Base-by-base conservation (phyloP, 2,888 invertebrate genomes). In the Gandaritis pyraliata region DNA sequence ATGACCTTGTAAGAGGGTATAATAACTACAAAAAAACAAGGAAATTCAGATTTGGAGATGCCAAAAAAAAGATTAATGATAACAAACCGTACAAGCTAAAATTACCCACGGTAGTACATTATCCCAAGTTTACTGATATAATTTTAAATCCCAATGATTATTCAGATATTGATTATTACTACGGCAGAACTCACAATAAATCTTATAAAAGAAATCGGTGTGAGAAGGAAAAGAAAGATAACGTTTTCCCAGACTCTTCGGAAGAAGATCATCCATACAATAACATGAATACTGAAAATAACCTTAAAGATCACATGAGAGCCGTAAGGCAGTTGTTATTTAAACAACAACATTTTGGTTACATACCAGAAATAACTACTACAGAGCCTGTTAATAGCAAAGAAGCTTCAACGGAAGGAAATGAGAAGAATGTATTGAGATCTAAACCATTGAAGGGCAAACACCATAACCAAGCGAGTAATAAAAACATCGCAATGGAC, bases 131-230 rank as follows among this genome's bases (percentile, higher is more conserved):
- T 3, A 48, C 59, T 38, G 62, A 71, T 23, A 66, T 72, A 11
- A 62, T 69, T 54, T 68, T 73, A 2, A 78, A 80, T 59, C 68
- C 75, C 0, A 68, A 76, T 55, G 81, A 83, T 56, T 78, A 82
- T 69, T 60, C 78, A 13, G 82, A 83, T 41, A 66, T 76, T 50
- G 79, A 85, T 59, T 82, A 84, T 61, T 77, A 72, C 38, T 74
- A 72, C 15, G 75, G 71, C 23, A 61, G 74, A 65, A 51, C 49
- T 8, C 18, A 18, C 33, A 1, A 58, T 10, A 33, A 13, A 12
- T 10, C 54, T 3, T 54, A 16, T 0, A 12, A 41, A 1, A 57
- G 65, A 53, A 58, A 8, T 46, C 33, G 45, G 16, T 46, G 45
- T 11, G 18, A 41, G 13, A n/a, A 39, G 6, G 13, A 47, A 30